Evolutionary conservation across 2,113 vertebrate genomes (phyloP), one percentile per base, ranked within the genome.

Genomic region (western clawed frog (Xenopus tropicalis)): DNA sequence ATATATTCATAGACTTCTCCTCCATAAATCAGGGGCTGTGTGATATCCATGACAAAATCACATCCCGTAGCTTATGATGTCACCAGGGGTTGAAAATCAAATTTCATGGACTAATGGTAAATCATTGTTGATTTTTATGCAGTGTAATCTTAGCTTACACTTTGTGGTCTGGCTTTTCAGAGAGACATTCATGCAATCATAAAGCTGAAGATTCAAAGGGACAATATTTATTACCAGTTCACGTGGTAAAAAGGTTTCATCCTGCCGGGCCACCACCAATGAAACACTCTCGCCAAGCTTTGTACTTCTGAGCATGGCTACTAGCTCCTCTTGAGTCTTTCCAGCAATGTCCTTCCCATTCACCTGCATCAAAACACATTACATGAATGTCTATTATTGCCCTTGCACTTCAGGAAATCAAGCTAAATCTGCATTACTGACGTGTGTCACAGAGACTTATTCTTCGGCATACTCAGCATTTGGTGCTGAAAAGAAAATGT

Each of bases 221-320:
- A n/a, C 42, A 56, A 65, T 68, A 78, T 78, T 54, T 72, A 87
- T 95, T 95, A 98, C 97, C 97, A 98, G 91, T 81, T 98, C 96
- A 83, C 96, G 86, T 59, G 97, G 96, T 52, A 98, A 85, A 83
- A 97, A 97, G 79, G 87, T 85, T 68, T 96, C 95, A 23, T 99
- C 95, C 66, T 94, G 96, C 22, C 97, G 92, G 61, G 92, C 91
- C 17, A 98, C 88, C 61, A 95, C 70, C 16, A 99, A 87, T 9
- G 84, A 90, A 12, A 95, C 97, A 0, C 86, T 89, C 71, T 98
- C 96, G 10, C 97, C 97, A 79, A 96, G 96, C 29, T 93, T 94
- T 2, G 97, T 99, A 83, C 97, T 92, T 70, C 97, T 94, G 71
- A 99, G 85, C 92, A 95, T 93, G 69, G 90, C 92, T 65, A 99